A percentile compares a stretch with the other conserved stretches of the same genome.
phyloP scores from a whole-genome alignment of 1,140 invertebrate species.

The Babylonia areolata region DNA sequence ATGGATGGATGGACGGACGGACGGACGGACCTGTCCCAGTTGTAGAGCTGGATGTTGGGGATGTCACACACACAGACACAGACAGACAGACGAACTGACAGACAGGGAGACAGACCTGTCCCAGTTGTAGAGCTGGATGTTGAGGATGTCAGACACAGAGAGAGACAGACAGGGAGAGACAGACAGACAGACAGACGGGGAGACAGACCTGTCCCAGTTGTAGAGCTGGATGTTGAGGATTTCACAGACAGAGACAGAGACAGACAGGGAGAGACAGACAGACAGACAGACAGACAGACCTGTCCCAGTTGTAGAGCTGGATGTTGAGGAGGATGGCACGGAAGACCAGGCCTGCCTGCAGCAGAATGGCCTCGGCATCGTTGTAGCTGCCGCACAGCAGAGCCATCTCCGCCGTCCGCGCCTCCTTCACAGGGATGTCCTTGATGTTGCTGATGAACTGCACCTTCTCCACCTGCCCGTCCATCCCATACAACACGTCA shows the following conservation, averaged over 20 bases:
- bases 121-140: too few species aligned
- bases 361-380: conserved; percentile 88
- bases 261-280: not conserved
- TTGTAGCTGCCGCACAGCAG: conserved; percentile 86
- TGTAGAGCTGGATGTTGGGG: too few species aligned
- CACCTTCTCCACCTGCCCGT: conserved; percentile 90
- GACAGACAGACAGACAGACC: conserved; percentile 75
- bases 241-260: conserved; percentile 80
- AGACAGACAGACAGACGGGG: not conserved
- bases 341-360: conserved; percentile 86
- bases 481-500: too few species aligned
- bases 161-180: conserved; percentile 20
- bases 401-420: conserved; percentile 87
- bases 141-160: too few species aligned
- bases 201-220: conserved; percentile 86
- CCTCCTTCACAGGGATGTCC: conserved; percentile 79
- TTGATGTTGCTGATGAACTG: conserved; percentile 91
- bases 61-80: too few species aligned
- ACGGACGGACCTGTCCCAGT: too few species aligned
- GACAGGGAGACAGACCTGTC: too few species aligned
- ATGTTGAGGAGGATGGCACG: conserved; percentile 89
- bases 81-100: too few species aligned
- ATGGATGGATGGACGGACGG: too few species aligned
- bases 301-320: conserved; percentile 90
- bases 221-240: conserved; percentile 87